Base-by-base conservation (phyloP, 1,140 invertebrate genomes). In the Microplitis demolitor region DNA sequence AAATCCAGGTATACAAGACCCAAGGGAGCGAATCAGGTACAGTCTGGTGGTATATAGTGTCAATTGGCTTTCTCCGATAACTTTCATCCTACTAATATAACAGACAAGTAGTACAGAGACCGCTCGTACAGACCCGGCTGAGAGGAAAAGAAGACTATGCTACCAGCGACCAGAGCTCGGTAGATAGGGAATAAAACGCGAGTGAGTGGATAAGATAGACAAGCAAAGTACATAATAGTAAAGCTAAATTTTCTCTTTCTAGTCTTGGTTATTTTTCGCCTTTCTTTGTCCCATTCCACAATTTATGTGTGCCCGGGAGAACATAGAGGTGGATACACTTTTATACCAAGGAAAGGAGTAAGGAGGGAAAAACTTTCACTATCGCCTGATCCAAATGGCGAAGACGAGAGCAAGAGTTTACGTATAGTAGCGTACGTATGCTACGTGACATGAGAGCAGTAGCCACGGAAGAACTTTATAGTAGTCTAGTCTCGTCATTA, bases 61-160 rank as follows among this genome's bases (percentile, higher is more conserved):
- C 82, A 81, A 86, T 85, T 83, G 84, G 83, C 85, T 86, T 86
- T 85, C 85, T 85, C 85, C 84, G 79, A 82, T 84, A 85, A 85
- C 85, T 85, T 85, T 85, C 84, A 84, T 86, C 77, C 80, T 77
- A 75, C 80, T 77, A 74, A 77, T 75, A 69, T 66, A 73, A 67
- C 73, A 60, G 34, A 39, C 9, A 31, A 6, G 68, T 11, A 4
- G 39, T 51, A 53, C n/a, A 13, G 31, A 8, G 50, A 3, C 4
- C 13, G 9, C 24, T 67, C 16, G 45, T 54, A 33, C 60, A 11
- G 13, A 51, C 34, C 24, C 24, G 24, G 24, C 24, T 24, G 24
- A 24, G 24, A 24, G 24, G n/a, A 6, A 53, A 8, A 51, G 4
- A 13, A 31, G 62, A 14, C 9, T 34, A n/a, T 13, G 9, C 58